These are phyloP conservation scores for Enteromius trimaculatus DNA, from an alignment of 2,797 vertebrate genomes.

Conservation along the genomic window DNA sequence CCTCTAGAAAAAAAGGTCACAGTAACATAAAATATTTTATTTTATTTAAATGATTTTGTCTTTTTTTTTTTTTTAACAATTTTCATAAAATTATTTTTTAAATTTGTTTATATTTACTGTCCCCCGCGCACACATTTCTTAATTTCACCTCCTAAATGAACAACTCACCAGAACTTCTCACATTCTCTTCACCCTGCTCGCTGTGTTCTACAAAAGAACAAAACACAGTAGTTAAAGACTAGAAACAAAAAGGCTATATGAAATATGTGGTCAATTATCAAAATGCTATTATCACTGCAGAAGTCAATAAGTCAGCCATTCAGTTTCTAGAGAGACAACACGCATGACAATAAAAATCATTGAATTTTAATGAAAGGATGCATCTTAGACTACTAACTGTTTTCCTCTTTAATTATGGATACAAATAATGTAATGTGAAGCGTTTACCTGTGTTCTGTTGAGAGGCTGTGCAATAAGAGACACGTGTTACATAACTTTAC, in stretches of 20 bases:
- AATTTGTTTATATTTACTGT: too few relatives aligned
- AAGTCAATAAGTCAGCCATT: background rate
- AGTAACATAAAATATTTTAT: background rate
- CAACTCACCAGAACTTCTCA: background rate
- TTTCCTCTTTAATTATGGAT: background rate
- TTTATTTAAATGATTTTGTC: too few relatives aligned
- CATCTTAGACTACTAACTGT: background rate
- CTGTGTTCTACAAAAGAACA: background rate
- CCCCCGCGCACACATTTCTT: too few relatives aligned
- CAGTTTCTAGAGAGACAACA: background rate
- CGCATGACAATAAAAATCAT: background rate
- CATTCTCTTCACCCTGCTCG: background rate
- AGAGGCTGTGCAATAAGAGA: slow-evolving; percentile 10
- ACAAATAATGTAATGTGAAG: slow-evolving; percentile 16
- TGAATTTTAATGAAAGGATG: background rate
- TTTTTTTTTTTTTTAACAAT: too few relatives aligned
- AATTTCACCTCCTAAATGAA: background rate
- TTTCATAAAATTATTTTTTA: too few relatives aligned
- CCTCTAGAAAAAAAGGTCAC: slow-evolving; percentile 15
- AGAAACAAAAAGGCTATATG: background rate
- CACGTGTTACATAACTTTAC: slow-evolving; percentile 6
- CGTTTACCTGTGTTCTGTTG: slow-evolving; percentile 18
- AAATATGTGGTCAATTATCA: background rate
- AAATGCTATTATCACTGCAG: background rate
- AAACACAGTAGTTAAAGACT: background rate